Evolutionary conservation across 2,888 invertebrate genomes (phyloP), one percentile per base, ranked within the genome.

Genomic region (Mactromeris polynyma): DNA sequence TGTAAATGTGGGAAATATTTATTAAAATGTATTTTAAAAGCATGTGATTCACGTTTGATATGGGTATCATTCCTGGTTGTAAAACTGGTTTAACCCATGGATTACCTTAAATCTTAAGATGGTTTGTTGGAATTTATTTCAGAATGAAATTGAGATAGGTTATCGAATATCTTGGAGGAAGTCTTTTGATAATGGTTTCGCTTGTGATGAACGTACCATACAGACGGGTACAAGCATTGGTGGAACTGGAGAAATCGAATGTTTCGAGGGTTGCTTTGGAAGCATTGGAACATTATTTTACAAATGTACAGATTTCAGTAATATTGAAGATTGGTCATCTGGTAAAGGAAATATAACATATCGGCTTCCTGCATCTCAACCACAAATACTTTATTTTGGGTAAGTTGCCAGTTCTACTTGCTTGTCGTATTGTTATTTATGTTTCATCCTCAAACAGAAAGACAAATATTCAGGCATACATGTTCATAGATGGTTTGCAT

Each of bases 161-260:
- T 86, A 81, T 38, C 64, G 86, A 40, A 81, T 86, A 19, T 86
- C 86, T 4, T 86, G 86, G 86, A 31, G 86, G 42, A 58, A 14
- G 46, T 51, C 78, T 14, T 86, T 26, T n/a, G 21, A 4, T n/a
- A 4, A 9, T 2, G 7, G 36, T 19, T 64, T 73, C 36, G 11
- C 0, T 21, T 86, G 86, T 26, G 33, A 86, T 42, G 81, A 64
- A 14, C 2, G 14, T 9, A 81, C 31, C n/a, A 86, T 81, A 80
- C 40, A 40, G 42, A n/a, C 11, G 38, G 58, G 80, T 7, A 26
- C 40, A 26, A 7, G 2, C 3, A 40, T 84, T 9, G 77, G 36
- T n/a, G 79, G 58, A 11, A 77, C 51, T 6, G 79, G 84, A 9
- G 17, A 31, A 21, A 85, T 85, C n/a, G 79, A 78, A 0, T 85